Conservation (phyloP, 2,797 vertebrate species). For the Sebastolobus alascanus region DNA sequence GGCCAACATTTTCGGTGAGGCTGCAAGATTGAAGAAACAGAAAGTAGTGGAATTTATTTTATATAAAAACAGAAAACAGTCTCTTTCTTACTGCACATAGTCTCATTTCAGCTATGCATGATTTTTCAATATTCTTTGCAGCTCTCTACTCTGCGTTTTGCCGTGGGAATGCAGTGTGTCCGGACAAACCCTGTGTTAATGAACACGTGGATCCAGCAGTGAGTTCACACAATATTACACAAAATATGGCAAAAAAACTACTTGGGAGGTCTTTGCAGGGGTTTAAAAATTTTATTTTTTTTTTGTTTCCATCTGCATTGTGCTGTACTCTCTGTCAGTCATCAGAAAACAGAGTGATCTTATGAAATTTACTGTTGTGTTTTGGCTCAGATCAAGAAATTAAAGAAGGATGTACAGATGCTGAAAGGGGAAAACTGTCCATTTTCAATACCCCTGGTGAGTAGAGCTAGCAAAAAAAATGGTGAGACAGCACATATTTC, state of each 20-base stretch:
- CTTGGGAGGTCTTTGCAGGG: neutral
- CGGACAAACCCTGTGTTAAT: slow-evolving; percentile 82
- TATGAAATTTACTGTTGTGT: slow-evolving; percentile 17
- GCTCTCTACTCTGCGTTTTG: slow-evolving; percentile 92
- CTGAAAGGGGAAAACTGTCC: slow-evolving; percentile 88
- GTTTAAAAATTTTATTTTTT: too few relatives aligned
- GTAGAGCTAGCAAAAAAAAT: too few relatives aligned
- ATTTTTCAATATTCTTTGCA: slow-evolving; percentile 59
- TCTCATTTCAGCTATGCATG: neutral
- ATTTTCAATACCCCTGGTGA: slow-evolving; percentile 85
- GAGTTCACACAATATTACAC: slow-evolving; percentile 35
- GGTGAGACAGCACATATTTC: too few relatives aligned
- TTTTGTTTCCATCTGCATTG: too few relatives aligned
- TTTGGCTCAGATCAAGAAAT: slow-evolving; percentile 82
- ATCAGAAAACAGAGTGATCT: neutral
- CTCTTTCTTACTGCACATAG: neutral
- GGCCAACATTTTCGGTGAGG: slow-evolving; percentile 91
- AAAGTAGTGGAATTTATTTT: slow-evolving; percentile 70
- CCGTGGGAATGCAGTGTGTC: slow-evolving; percentile 90
- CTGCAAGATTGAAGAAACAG: slow-evolving; percentile 88
- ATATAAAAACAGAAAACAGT: neutral
- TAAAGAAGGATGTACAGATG: slow-evolving; percentile 87
- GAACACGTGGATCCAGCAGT: slow-evolving; percentile 83
- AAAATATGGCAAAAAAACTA: too few relatives aligned
- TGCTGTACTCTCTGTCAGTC: neutral